phyloP scores from a whole-genome alignment of 2,113 vertebrate genomes.

The Strix uralensis region DNA sequence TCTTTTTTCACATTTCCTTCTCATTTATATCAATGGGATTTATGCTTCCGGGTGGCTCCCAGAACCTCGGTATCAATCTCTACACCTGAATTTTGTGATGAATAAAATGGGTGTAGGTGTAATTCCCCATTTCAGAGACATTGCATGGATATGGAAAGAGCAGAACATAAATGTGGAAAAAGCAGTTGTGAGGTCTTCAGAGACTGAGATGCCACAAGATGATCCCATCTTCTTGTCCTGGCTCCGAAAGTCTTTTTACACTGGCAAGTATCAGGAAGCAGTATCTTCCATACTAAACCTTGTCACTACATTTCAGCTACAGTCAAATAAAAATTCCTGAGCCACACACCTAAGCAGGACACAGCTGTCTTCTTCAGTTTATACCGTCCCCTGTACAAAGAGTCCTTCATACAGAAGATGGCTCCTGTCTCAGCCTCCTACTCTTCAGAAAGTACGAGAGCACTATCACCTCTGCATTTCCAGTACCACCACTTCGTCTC shows the following conservation, averaged over 20 bases:
- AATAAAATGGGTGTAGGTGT: background rate
- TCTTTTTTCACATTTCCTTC: background rate
- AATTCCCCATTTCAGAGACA: background rate
- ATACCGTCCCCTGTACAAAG: background rate
- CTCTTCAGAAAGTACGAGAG: background rate
- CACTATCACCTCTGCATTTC: background rate
- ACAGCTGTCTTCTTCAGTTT: background rate
- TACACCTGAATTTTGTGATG: background rate
- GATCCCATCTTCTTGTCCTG: background rate
- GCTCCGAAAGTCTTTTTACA: background rate
- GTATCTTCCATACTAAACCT: background rate
- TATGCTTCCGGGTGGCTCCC: background rate
- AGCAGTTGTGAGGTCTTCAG: background rate
- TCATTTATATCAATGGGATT: background rate
- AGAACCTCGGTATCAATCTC: background rate
- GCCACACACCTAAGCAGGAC: background rate
- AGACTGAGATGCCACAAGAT: background rate
- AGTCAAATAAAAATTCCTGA: background rate
- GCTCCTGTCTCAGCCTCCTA: background rate
- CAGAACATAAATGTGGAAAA: background rate
- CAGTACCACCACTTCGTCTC: background rate
- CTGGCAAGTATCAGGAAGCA: background rate
- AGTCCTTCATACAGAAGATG: background rate
- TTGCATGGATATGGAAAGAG: background rate
- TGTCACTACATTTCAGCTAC: background rate